Evolutionary conservation across 2,888 invertebrate species (phyloP).

Genomic region (Lasius platythorax): DNA sequence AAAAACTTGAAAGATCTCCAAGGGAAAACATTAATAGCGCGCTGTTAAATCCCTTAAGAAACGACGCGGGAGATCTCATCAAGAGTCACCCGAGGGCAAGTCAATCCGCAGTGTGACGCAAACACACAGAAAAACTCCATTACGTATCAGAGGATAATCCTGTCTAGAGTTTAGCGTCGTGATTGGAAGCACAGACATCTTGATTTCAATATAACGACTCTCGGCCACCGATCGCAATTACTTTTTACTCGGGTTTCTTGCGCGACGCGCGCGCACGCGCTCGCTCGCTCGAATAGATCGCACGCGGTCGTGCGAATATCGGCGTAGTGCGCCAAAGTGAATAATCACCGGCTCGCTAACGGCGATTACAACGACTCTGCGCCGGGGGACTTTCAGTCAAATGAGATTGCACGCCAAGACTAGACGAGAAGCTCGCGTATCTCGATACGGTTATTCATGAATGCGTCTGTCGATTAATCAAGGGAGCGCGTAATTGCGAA

Average conservation of each 20-base stretch:
- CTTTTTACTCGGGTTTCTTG: constrained; percentile 47
- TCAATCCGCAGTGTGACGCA: constrained; percentile 23
- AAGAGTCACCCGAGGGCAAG: constrained; percentile 24
- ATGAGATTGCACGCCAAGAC: constrained; percentile 30
- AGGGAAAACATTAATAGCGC: constrained; percentile 22
- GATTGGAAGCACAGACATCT: constrained; percentile 39
- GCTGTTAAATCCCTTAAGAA: constrained; percentile 41
- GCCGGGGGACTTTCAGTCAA: constrained; percentile 20
- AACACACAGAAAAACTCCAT: constrained; percentile 25
- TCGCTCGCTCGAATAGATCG: not conserved
- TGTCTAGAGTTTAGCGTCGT: constrained; percentile 38
- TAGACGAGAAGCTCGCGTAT: constrained; percentile 35
- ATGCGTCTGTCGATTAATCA: constrained; percentile 48
- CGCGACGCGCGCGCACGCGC: constrained; percentile 33
- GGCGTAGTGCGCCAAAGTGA: constrained; percentile 14
- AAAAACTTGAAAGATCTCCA: not conserved
- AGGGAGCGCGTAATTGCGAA: constrained; percentile 45
- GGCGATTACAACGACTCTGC: constrained; percentile 14
- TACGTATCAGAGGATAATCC: constrained; percentile 26
- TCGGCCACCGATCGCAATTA: constrained; percentile 48
- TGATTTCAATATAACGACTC: constrained; percentile 59
- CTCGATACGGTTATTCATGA: constrained; percentile 40
- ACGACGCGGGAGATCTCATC: constrained; percentile 48
- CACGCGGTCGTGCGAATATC: constrained; percentile 15
- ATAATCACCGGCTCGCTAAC: constrained; percentile 29